Conservation (phyloP, 1,140 invertebrate genomes). For the Lepidotrigona ventralis region DNA sequence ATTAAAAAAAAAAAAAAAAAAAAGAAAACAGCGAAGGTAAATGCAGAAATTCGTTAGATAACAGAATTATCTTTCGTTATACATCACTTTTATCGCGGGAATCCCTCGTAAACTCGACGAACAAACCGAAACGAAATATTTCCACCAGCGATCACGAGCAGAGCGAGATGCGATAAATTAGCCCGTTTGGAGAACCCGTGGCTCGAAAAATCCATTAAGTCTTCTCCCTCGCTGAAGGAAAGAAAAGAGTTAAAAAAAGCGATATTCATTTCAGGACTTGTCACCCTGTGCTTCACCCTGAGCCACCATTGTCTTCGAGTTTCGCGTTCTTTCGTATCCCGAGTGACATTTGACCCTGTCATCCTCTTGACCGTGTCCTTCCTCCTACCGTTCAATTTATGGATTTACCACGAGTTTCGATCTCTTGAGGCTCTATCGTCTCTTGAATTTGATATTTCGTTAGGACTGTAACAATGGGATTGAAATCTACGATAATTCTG, state of each 20-base stretch:
- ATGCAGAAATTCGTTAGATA: not conserved
- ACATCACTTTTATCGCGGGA: slow-evolving; percentile 5
- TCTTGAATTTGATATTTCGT: not conserved
- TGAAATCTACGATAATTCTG: too few species aligned
- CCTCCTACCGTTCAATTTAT: slow-evolving; percentile 48
- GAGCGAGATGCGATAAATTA: slow-evolving; percentile 41
- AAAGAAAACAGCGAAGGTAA: not conserved
- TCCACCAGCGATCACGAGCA: slow-evolving; percentile 25
- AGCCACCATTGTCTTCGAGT: slow-evolving; percentile 34
- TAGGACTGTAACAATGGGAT: too few species aligned
- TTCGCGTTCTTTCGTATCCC: slow-evolving; percentile 19
- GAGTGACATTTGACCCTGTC: slow-evolving; percentile 32
- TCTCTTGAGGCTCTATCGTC: not conserved
- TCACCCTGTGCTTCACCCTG: slow-evolving; percentile 54
- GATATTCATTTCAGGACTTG: slow-evolving; percentile 50
- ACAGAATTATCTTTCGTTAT: slow-evolving; percentile 9
- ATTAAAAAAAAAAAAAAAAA: too few species aligned
- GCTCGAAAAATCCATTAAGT: slow-evolving; percentile 51
- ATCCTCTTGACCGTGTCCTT: not conserved
- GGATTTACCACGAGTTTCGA: not conserved
- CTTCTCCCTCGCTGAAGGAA: not conserved
- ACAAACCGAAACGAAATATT: not conserved
- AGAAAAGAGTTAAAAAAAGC: not conserved
- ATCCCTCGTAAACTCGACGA: not conserved
- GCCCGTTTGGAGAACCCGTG: not conserved